phyloP scores from a whole-genome alignment of 2,797 vertebrate genomes.

The Tinamus major region DNA sequence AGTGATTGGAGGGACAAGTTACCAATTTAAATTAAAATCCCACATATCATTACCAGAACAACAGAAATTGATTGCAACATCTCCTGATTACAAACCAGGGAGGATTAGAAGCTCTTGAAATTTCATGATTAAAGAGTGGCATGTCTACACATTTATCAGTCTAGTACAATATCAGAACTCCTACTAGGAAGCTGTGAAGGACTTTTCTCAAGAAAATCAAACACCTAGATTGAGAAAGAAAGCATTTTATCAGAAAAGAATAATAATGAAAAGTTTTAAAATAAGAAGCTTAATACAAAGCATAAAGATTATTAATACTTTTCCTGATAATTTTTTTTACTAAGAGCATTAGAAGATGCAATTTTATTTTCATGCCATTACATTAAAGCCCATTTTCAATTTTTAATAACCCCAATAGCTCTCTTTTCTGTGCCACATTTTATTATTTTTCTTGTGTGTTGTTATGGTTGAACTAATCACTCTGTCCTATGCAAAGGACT shows the following conservation, averaged over 20 bases:
- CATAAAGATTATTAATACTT: not conserved
- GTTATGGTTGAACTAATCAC: not conserved
- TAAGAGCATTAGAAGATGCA: not conserved
- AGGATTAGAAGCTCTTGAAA: conserved; percentile 21
- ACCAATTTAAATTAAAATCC: conserved; percentile 28
- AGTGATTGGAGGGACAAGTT: conserved; percentile 10
- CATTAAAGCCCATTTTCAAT: not conserved
- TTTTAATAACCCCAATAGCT: not conserved
- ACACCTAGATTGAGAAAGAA: not conserved
- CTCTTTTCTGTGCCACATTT: not conserved
- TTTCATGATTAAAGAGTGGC: not conserved
- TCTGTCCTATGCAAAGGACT: not conserved
- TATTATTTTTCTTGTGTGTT: not conserved
- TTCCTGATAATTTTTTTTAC: not conserved
- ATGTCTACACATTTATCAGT: not conserved
- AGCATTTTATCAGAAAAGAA: not conserved
- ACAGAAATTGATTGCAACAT: conserved; percentile 28
- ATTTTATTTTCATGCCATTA: not conserved
- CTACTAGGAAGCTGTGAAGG: not conserved
- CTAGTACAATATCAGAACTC: not conserved
- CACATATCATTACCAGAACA: conserved; percentile 2
- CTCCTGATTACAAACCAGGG: conserved; percentile 2
- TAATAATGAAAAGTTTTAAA: not conserved
- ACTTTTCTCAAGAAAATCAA: not conserved
- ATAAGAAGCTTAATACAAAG: not conserved